Evolutionary conservation across 1,140 invertebrate genomes (phyloP).

Genomic region (Pteromalus puparum): DNA sequence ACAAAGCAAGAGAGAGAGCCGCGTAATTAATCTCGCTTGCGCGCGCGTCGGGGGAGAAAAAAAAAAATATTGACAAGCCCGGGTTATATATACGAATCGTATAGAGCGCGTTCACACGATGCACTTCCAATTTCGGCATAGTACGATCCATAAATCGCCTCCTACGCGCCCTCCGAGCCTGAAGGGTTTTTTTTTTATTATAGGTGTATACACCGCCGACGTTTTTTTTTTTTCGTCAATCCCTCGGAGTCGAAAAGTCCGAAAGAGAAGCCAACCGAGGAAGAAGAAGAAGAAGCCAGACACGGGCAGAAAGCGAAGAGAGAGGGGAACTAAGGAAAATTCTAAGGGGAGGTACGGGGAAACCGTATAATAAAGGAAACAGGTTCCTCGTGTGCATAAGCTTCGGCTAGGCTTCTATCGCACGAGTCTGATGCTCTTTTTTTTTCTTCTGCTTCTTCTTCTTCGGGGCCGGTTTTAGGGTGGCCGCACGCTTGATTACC

Average conservation of each 20-base stretch:
- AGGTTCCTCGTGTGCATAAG: conserved; percentile 49
- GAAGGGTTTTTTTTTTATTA: conserved; percentile 32
- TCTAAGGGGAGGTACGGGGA: conserved; percentile 8
- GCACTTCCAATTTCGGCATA: conserved; percentile 6
- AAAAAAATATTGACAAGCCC: conserved; percentile 39
- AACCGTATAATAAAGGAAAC: conserved; percentile 43
- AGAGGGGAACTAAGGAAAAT: not conserved
- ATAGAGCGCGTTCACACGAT: conserved; percentile 32
- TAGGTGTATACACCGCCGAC: not conserved
- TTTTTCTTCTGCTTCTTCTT: not conserved
- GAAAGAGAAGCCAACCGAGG: not conserved
- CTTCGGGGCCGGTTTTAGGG: conserved; percentile 26
- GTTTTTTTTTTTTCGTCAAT: not conserved
- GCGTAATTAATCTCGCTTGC: conserved; percentile 6
- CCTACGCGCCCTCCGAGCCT: conserved; percentile 19
- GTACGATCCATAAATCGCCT: conserved; percentile 34
- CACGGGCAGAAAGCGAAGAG: not conserved
- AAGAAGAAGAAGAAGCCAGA: not conserved
- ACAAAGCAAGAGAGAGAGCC: conserved; percentile 19
- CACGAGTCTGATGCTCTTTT: conserved; percentile 41
- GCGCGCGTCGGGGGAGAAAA: not conserved
- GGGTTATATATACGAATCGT: conserved; percentile 6
- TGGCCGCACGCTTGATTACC: conserved; percentile 44
- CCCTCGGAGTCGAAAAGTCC: conserved; percentile 34
- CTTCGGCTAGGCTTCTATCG: conserved; percentile 29